Evolutionary conservation across 2,113 vertebrate species (phyloP).

Genomic region (Protomyctophum bolini): DNA sequence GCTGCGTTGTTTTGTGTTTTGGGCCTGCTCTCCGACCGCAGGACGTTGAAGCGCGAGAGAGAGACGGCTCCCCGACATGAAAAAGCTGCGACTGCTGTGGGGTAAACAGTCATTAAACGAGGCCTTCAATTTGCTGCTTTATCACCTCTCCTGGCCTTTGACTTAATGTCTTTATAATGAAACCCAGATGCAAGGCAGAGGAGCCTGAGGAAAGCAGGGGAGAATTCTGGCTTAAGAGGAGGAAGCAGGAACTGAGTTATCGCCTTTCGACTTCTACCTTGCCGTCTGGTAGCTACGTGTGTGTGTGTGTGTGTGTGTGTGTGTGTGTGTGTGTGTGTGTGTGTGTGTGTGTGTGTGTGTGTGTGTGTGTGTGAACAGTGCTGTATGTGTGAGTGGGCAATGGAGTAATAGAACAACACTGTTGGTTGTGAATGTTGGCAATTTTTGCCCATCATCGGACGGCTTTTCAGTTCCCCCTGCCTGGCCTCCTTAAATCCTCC

Average conservation of each 20-base stretch:
- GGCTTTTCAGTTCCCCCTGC: not conserved
- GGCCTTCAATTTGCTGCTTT: conserved; percentile 67
- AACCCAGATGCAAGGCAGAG: conserved; percentile 54
- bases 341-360: not conserved
- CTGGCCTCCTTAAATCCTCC: not conserved
- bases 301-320: conserved; percentile 9
- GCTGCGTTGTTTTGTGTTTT: conserved; percentile 21
- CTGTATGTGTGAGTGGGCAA: not conserved
- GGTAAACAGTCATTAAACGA: conserved; percentile 68
- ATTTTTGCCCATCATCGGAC: not conserved
- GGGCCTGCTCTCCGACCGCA: conserved; percentile 13
- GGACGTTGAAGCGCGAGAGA: conserved; percentile 46
- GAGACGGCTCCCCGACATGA: conserved; percentile 33
- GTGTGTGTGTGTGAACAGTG: conserved; percentile 1
- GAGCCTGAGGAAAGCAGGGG: conserved; percentile 2
- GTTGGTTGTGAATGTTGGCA: not conserved
- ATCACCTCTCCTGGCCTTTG: conserved; percentile 61
- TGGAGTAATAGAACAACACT: not conserved
- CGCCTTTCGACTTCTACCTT: conserved; percentile 33
- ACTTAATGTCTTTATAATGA: conserved; percentile 58
- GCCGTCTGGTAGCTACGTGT: not conserved
- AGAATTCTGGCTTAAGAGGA: conserved; percentile 36
- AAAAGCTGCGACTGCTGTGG: conserved; percentile 38
- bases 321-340: not conserved
- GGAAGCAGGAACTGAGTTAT: conserved; percentile 43